phyloP scores from a whole-genome alignment of 2,797 vertebrate species.

The Crocodylus rhombifer region DNA sequence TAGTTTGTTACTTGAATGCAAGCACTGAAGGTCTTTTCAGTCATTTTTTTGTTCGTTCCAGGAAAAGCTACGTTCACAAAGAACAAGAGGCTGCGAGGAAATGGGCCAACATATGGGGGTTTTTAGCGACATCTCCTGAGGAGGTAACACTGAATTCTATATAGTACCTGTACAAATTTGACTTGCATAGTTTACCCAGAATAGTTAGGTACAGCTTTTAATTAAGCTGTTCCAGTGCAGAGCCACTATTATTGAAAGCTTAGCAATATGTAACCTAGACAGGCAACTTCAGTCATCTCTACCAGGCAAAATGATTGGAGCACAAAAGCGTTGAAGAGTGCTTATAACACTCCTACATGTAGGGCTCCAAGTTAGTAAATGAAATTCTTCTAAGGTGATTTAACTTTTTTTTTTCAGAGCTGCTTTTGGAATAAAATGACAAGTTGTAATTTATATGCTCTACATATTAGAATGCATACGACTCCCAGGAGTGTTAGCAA shows the following conservation, averaged over 20 bases:
- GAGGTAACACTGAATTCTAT: slow-evolving; percentile 73
- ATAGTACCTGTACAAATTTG: background rate
- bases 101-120: slow-evolving; percentile 89
- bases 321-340: background rate
- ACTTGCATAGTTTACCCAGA: background rate
- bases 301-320: background rate
- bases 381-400: background rate
- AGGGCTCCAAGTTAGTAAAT: background rate
- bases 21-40: background rate
- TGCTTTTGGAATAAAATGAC: background rate
- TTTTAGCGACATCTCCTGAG: slow-evolving; percentile 75
- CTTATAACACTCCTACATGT: background rate
- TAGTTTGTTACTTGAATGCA: rapidly evolving
- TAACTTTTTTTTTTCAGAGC: background rate
- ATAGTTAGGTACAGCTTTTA: background rate
- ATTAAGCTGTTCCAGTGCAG: background rate
- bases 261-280: background rate
- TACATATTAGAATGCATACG: slow-evolving; percentile 33
- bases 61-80: slow-evolving; percentile 76
- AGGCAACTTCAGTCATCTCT: background rate
- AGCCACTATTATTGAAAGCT: background rate
- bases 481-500: slow-evolving; percentile 46
- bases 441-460: slow-evolving; percentile 32
- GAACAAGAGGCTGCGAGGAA: slow-evolving; percentile 76
- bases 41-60: slow-evolving; percentile 50